Evolutionary conservation across 2,888 invertebrate genomes (phyloP), one percentile per base, ranked within the genome.

Genomic region (Oxyscelio sp.): DNA sequence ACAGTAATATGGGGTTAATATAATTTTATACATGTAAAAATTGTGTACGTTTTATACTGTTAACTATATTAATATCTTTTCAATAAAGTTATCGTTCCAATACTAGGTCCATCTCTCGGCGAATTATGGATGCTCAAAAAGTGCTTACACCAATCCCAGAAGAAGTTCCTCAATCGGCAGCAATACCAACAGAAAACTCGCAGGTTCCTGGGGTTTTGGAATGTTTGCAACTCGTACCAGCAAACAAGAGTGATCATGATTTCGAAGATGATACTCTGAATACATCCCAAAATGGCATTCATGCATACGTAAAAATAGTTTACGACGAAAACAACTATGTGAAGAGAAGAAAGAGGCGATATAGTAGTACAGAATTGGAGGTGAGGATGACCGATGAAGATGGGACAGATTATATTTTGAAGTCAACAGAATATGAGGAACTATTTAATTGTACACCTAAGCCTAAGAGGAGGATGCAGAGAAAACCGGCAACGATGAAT

Each of bases 211-310:
- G 85, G 8, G 92, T 94, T 52, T 87, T 94, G 1, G 92, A 93
- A 45, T 91, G 91, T 56, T 83, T 94, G 6, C 84, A 93, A 24
- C 81, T 94, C 3, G 91, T 92, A 6, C 94, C 94, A 6, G 85
- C 91, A 0, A 88, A 89, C 31, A 91, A 92, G 50, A 84, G 38
- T 56, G 90, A 89, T 2, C 81, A 74, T 4, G 59, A 79, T 4
- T 38, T 15, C 0, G 80, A 84, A 1, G 82, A 84, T 0, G 85
- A 85, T 4, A 24, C 24, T 21, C 17, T 81, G 4, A 77, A 74
- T 5, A n/a, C 11, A 0, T 58, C 65, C 6, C 43, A 50, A n/a
- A 75, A 38, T 22, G 70, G 75, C 0, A 17, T 59, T 2, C 77
- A 73, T 11, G 34, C 45, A 0, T 77, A 68, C 17, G 43, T 83